Base-by-base conservation (phyloP, 2,113 vertebrate genomes). In the Solenodon paradoxus region DNA sequence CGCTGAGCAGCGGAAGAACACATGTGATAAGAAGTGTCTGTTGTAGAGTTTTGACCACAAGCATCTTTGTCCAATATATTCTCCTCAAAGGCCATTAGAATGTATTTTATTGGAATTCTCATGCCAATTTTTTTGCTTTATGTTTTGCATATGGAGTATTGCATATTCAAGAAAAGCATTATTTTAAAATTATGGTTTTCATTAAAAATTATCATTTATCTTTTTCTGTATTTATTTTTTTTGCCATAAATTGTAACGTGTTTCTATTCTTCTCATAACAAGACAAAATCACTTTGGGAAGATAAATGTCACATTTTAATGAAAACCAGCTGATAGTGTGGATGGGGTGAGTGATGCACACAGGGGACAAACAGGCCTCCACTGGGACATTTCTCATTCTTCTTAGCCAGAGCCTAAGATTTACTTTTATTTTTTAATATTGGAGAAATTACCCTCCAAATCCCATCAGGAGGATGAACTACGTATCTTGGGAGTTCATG, bases 271-370 rank as follows among this genome's bases (percentile, higher is more conserved):
- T 83, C 87, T 61, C 61, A 12, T 17, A 81, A 83, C 68, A 92
- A 94, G 83, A 96, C 51, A 93, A 92, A 95, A 94, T 93, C 89
- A 93, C 59, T 82, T 80, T 94, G 74, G 85, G 53, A 95, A 96
- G 93, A 91, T 87, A 97, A 97, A 97, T 96, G 92, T 93, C 97
- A 97, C 57, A 61, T 92, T 96, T 97, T 96, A 96, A 97, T 97
- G 93, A 96, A 96, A 97, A 85, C 75, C 93, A 96, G 86, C 59
- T 68, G 83, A 35, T 1, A 40, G 24, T 51, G 40, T 88, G 53
- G 59, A 30, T 53, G 32, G 38, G 51, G 26, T 63, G 20, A 59
- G 75, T 19, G 26, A 84, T 63, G 69, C n/a, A 53, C 82, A 89
- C 82, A 45, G n/a, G 35, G 35, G 87, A 95, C 20, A 71, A 61